These are phyloP conservation scores for Drusus annulatus DNA, from an alignment of 1,140 invertebrate species.

Conservation along the genomic window DNA sequence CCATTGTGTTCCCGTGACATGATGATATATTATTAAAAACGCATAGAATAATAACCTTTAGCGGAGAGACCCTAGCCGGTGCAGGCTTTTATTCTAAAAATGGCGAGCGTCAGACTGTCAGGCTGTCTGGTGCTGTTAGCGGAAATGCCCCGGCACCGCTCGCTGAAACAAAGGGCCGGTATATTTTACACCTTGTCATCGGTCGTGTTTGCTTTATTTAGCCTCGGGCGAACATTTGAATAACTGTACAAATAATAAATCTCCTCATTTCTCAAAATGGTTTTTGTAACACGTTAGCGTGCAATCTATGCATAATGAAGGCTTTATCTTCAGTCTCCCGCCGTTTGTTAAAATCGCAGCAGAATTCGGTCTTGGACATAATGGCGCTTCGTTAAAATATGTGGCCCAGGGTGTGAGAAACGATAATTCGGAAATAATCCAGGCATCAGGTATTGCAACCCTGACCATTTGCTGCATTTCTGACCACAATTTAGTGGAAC, in stretches of 20 bases:
- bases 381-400: not conserved
- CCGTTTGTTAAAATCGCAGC: conserved; percentile 3
- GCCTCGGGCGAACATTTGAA: conserved; percentile 21
- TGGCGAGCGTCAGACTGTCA: not conserved
- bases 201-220: conserved; percentile 8
- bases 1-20: too few relatives aligned
- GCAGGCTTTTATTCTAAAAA: not conserved
- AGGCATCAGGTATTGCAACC: too few relatives aligned
- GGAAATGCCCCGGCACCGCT: too few relatives aligned
- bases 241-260: conserved; percentile 37
- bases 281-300: conserved; percentile 24
- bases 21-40: too few relatives aligned
- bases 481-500: too few relatives aligned
- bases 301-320: conserved; percentile 7
- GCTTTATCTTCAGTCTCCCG: not conserved
- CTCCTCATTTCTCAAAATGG: conserved; percentile 6
- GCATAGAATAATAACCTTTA: too few relatives aligned
- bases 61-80: too few relatives aligned
- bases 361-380: not conserved
- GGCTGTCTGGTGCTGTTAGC: not conserved
- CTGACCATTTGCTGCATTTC: too few relatives aligned
- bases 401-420: too few relatives aligned
- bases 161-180: conserved; percentile 25
- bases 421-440: too few relatives aligned
- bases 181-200: conserved; percentile 25